Conservation (phyloP, 2,888 invertebrate genomes). For the Eustalomyia histrio region DNA sequence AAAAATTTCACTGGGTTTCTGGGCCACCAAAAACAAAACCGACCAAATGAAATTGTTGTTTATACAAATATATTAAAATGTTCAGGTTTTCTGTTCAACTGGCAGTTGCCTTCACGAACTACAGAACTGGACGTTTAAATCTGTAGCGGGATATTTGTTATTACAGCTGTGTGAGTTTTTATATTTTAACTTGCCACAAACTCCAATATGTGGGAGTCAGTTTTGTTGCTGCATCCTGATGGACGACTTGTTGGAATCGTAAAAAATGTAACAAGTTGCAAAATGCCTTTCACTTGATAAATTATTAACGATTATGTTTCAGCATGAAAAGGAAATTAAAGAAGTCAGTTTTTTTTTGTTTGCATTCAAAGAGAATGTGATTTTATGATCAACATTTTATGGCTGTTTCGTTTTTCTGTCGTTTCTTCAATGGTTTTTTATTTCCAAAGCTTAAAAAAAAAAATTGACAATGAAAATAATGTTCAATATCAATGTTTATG, state of each 20-base stretch:
- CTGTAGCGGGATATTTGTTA: slow-evolving; percentile 20
- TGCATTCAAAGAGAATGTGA: slow-evolving; percentile 42
- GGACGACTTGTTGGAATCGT: slow-evolving; percentile 4
- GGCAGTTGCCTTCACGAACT: slow-evolving; percentile 53
- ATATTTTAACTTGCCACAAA: background rate
- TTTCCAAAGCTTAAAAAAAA: slow-evolving; percentile 10
- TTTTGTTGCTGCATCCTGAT: slow-evolving; percentile 48
- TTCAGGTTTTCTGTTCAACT: slow-evolving; percentile 45
- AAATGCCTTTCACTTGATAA: slow-evolving; percentile 69
- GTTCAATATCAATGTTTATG: slow-evolving; percentile 57
- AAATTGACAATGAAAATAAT: slow-evolving; percentile 55
- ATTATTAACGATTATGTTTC: slow-evolving; percentile 65
- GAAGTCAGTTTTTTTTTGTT: slow-evolving; percentile 31
- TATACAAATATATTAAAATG: slow-evolving; percentile 34
- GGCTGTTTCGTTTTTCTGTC: slow-evolving; percentile 9
- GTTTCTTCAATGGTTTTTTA: slow-evolving; percentile 28
- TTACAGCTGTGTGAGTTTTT: slow-evolving; percentile 34
- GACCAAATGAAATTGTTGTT: slow-evolving; percentile 21
- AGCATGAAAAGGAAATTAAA: slow-evolving; percentile 61
- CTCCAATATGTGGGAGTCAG: slow-evolving; percentile 58
- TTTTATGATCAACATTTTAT: slow-evolving; percentile 37
- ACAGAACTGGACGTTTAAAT: slow-evolving; percentile 47
- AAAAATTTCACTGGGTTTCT: slow-evolving; percentile 68
- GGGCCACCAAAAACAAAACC: slow-evolving; percentile 62
- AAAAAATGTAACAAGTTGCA: slow-evolving; percentile 61